Base-by-base conservation (phyloP, 2,113 vertebrate species). In the Tringa solitaria region DNA sequence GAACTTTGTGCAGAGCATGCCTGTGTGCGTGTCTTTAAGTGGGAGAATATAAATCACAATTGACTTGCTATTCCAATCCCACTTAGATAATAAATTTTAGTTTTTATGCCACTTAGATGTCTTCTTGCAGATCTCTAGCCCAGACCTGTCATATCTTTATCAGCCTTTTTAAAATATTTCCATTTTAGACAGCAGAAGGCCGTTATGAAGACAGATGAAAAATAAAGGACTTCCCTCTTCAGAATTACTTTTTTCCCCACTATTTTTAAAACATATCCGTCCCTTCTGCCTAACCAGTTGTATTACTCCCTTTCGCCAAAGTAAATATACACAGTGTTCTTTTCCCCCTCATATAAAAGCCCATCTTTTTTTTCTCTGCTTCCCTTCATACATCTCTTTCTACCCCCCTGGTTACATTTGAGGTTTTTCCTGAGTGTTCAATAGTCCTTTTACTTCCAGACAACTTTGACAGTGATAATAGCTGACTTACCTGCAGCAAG, bases 1-100 rank as follows among this genome's bases (percentile, higher is more conserved):
- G 23, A 32, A 4, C 9, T 54, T 72, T 77, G 5, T 50, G 69
- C 6, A 46, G 41, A 48, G 14, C 21, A 46, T 11, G 4, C 21
- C 33, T 0, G 0, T 45, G 4, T 46, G 6, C 35, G 3, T 53
- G 21, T 48, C 14, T 82, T 39, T 67, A 19, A 81, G 12, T 39
- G 2, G 7, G 2, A 75, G 26, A 79, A 39, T 0, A 46, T 9
- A 85, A 93, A 84, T 57, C 12, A 43, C 23, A 57, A 35, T 9
- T 32, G 24, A 9, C 5, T 77, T 41, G 33, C 9, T 15, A 37
- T 64, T 85, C 48, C 8, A 2, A 85, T 54, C 9, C 39, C 2
- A 2, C 26, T 67, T 78, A 54, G 6, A 82, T 26, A 68, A 90
- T 20, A 59, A 18, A 72, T 68, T 64, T 73, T 17, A 79, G 11